Conservation (phyloP, 2,113 vertebrate species). For the Tychaedon coryphoeus region DNA sequence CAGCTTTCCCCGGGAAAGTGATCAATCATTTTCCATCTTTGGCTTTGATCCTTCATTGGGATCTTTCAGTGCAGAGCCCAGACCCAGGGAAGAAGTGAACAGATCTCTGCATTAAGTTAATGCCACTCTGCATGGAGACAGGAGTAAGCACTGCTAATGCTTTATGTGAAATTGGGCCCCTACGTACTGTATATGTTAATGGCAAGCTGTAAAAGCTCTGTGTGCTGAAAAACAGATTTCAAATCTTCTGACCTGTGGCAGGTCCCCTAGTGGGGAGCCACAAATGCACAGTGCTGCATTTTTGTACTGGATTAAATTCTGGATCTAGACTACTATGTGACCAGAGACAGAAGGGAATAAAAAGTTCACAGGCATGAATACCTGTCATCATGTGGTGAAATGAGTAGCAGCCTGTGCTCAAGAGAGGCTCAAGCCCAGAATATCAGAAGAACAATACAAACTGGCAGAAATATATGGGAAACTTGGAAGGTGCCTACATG, state of each 20-base stretch:
- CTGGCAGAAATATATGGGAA: conserved; percentile 36
- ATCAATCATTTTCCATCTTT: conserved; percentile 39
- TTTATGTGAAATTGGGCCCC: neutral
- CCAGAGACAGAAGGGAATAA: conserved; percentile 29
- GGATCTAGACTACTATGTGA: conserved; percentile 2
- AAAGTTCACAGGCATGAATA: conserved; percentile 15
- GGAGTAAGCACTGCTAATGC: neutral
- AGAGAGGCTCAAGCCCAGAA: conserved; percentile 22
- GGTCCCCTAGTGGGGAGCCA: conserved; percentile 7
- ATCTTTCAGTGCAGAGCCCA: neutral
- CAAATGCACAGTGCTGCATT: conserved; percentile 20
- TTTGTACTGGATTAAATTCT: conserved; percentile 35
- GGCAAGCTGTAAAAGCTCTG: conserved; percentile 4
- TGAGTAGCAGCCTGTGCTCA: conserved; percentile 2
- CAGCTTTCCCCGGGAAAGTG: neutral
- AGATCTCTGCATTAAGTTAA: neutral
- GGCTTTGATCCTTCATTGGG: conserved; percentile 41
- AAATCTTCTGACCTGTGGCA: conserved; percentile 43
- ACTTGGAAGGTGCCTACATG: conserved; percentile 39
- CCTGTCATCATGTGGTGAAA: conserved; percentile 52
- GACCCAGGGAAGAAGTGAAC: conserved; percentile 9
- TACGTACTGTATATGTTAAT: neutral
- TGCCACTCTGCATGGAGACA: neutral
- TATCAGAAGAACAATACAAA: conserved; percentile 26
- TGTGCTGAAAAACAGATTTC: conserved; percentile 32